These are phyloP conservation scores for Chelonus formosanus DNA, from an alignment of 2,888 invertebrate genomes.

Conservation along the genomic window DNA sequence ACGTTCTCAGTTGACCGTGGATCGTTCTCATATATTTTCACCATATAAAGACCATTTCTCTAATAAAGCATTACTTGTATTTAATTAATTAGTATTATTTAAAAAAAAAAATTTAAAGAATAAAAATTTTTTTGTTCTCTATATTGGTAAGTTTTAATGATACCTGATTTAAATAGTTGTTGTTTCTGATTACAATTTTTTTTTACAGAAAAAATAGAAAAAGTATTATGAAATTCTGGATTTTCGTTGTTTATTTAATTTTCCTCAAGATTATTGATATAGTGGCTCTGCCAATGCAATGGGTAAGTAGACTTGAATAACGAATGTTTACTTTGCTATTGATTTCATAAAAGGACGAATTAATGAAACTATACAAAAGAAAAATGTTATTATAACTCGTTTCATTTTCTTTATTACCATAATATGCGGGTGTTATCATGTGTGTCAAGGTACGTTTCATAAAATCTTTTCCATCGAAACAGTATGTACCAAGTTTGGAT, in stretches of 20 bases:
- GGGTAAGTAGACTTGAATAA: background rate
- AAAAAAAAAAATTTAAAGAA: too few species aligned
- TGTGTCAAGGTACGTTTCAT: slow-evolving; percentile 30
- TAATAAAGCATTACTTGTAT: too few species aligned
- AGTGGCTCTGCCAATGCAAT: background rate
- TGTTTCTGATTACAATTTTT: too few species aligned
- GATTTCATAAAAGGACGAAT: too few species aligned
- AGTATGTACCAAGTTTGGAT: slow-evolving; percentile 8
- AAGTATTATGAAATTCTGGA: too few species aligned
- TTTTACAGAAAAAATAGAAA: too few species aligned
- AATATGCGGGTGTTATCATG: slow-evolving; percentile 31
- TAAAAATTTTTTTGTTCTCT: too few species aligned
- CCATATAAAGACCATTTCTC: too few species aligned
- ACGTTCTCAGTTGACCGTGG: slow-evolving; percentile 6
- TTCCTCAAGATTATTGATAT: background rate
- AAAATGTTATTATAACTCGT: background rate
- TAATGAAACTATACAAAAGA: background rate
- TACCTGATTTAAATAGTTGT: too few species aligned
- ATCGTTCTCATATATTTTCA: background rate
- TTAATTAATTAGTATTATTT: too few species aligned
- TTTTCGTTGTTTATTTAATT: background rate
- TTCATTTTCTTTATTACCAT: background rate
- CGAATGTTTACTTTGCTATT: background rate
- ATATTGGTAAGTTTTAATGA: too few species aligned
- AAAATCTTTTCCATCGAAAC: slow-evolving; percentile 3